Percentiles rank a stretch among this genome's conserved stretches.
Evolutionary conservation across 2,797 vertebrate genomes (phyloP).

Genomic region (Coendou prehensilis): DNA sequence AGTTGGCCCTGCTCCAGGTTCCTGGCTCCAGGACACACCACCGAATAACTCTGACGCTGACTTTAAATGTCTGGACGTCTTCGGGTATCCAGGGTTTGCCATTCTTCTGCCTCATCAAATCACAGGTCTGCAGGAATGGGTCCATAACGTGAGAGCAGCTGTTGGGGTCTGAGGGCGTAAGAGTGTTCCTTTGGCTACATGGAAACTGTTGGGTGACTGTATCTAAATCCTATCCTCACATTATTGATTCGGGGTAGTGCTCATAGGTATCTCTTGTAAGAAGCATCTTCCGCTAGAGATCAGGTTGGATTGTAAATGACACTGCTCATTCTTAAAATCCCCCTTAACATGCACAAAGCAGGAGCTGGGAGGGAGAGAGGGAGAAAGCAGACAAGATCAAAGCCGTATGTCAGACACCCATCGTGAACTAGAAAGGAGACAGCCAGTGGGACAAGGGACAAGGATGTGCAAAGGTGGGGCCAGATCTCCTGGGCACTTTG

Average conservation of each 20-base stretch:
- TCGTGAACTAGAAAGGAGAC: background rate
- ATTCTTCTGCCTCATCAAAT: fast-evolving
- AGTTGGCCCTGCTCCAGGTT: background rate
- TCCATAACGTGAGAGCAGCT: fast-evolving
- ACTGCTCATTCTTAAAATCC: background rate
- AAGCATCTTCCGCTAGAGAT: background rate
- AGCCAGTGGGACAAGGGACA: background rate
- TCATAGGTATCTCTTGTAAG: fast-evolving
- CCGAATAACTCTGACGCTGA: too few species aligned
- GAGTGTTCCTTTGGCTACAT: fast-evolving
- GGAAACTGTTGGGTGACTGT: fast-evolving
- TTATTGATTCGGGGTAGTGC: fast-evolving
- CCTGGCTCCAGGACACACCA: background rate
- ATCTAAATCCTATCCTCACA: background rate
- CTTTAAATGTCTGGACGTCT: background rate
- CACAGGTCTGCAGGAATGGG: fast-evolving
- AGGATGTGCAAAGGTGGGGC: background rate
- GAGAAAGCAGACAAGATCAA: fast-evolving
- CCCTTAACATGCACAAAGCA: background rate
- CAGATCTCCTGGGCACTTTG: fast-evolving
- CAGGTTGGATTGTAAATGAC: background rate
- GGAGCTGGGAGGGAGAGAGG: fast-evolving
- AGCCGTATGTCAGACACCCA: too few species aligned
- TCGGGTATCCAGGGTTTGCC: background rate
- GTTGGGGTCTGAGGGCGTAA: background rate